Base-by-base conservation (phyloP, 2,888 invertebrate species). In the Malthinus seriepunctatus region DNA sequence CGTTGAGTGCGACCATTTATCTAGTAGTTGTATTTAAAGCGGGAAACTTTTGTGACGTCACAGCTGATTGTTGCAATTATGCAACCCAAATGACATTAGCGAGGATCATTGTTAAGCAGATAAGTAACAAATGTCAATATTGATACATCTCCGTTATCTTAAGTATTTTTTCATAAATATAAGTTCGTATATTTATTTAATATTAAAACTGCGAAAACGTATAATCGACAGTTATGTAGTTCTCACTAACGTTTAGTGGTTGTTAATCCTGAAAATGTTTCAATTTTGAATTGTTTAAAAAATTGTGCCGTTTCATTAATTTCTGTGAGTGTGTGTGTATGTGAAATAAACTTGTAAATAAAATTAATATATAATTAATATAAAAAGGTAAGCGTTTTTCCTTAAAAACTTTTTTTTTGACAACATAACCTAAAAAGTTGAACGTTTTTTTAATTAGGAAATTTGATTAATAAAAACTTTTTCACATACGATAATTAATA, bases 121-220 rank as follows among this genome's bases (percentile, higher is more conserved):
- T 42, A 23, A 42, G 23, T 42, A 42, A 42, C n/a, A 42, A 23
- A 23, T 42, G 39, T 42, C 39, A 42, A 42, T 42, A 42, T 15
- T 42, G 39, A 15, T 15, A 42, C 39, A 23, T 42, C 39, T 42
- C 39, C 23, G 15, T 42, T 42, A 42, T 42, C 39, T 42, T 42
- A 42, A 23, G 39, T 42, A 42, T n/a, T 15, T 23, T n/a, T 15
- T 42, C 39, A n/a, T 38, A 42, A 15, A 42, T 15, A 42, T 42
- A 42, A 15, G n/a, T 42, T 42, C 15, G n/a, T 42, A 42, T 10
- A 23, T 5, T 23, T 3, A 23, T 23, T 23, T 23, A 39, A 15
- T 42, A 42, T 42, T n/a, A 15, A 15, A 42, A 15, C 12, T 42
- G 12, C 15, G n/a, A 23, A 42, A 15, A 42, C 14, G n/a, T 5